Percentiles rank a stretch among this genome's conserved stretches.
These are phyloP conservation scores for Dinomys branickii DNA, from an alignment of 2,113 vertebrate species.

Conservation along the genomic window DNA sequence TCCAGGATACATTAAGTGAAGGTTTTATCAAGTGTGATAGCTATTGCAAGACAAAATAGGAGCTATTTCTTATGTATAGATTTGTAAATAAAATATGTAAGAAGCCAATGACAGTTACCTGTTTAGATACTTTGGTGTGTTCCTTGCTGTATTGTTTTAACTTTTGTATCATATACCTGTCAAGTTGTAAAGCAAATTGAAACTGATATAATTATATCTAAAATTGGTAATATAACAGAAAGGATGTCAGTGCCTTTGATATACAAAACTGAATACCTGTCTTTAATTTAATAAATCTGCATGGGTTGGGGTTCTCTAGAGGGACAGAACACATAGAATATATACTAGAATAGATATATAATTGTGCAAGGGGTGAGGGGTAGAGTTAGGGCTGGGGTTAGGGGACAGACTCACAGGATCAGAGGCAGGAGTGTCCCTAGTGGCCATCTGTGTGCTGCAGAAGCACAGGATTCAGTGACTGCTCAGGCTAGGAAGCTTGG, in stretches of 20 bases:
- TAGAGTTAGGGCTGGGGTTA: neutral
- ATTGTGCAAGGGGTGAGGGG: neutral
- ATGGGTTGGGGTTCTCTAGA: neutral
- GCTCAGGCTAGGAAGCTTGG: neutral
- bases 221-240: neutral
- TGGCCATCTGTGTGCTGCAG: neutral
- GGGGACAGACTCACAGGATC: neutral
- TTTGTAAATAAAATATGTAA: neutral
- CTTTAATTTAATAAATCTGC: neutral
- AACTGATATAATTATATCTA: neutral
- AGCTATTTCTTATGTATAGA: neutral
- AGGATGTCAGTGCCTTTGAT: neutral
- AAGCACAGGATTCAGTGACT: neutral
- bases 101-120: neutral
- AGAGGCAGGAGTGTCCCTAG: neutral
- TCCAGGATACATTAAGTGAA: neutral
- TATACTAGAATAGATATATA: neutral
- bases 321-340: neutral
- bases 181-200: slow-evolving; percentile 6
- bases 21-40: neutral
- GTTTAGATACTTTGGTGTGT: neutral
- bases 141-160: slow-evolving; percentile 22
- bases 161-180: neutral
- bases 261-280: neutral
- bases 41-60: neutral